A percentile compares a stretch with the other conserved stretches of the same genome.
Evolutionary conservation across 2,888 invertebrate species (phyloP).

Genomic region (Plutella xylostella): DNA sequence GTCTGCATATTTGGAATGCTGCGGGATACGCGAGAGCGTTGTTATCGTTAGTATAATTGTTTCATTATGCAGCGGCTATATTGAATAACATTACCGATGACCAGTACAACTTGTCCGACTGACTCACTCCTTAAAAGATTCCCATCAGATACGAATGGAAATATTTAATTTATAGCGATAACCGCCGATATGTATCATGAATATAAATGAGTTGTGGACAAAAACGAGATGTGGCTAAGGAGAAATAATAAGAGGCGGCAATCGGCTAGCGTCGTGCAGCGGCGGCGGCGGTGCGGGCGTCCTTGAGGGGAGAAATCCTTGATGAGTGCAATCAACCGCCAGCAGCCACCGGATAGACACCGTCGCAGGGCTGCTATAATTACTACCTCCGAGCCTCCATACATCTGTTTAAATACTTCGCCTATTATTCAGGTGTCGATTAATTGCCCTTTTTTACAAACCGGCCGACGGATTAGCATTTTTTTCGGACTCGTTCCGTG

Average conservation of each 20-base stretch:
- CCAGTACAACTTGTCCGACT: no score
- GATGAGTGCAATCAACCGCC: constrained; percentile 70
- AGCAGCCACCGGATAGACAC: constrained; percentile 62
- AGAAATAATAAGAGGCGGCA: constrained; percentile 59
- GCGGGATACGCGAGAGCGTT: no score
- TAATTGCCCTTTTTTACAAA: no score
- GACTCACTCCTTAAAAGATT: constrained; percentile 17
- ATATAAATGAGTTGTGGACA: constrained; percentile 61
- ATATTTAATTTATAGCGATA: constrained; percentile 62
- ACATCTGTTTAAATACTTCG: constrained; percentile 3
- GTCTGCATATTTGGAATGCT: no score
- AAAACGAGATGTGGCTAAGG: constrained; percentile 62
- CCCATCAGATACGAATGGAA: constrained; percentile 30
- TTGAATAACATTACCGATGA: no score
- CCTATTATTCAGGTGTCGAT: no score
- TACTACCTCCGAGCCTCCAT: constrained; percentile 12
- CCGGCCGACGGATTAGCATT: no score
- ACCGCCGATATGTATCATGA: constrained; percentile 61
- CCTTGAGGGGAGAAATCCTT: constrained; percentile 68
- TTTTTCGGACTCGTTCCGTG: no score
- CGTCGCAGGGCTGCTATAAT: constrained; percentile 58
- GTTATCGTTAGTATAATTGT: no score
- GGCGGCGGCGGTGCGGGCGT: no score
- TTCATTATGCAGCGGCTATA: no score
- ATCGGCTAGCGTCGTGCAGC: constrained; percentile 54